Evolutionary conservation across 2,113 vertebrate genomes (phyloP).

Genomic region (Albula glossodonta): DNA sequence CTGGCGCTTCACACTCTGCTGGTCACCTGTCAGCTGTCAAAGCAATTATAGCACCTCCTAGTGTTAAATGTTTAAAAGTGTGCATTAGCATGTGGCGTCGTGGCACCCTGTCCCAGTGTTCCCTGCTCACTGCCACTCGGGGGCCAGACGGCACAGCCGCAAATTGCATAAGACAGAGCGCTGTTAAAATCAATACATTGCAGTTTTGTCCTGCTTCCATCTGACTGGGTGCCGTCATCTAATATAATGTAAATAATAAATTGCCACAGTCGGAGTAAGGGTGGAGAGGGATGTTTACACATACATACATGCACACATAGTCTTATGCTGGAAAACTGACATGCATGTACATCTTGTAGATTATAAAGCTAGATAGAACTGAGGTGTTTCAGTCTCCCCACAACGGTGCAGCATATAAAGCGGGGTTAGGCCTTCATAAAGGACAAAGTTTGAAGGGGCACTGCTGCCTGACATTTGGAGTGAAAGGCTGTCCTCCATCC

Average conservation of each 20-base stretch:
- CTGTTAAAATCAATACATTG: constrained; percentile 60
- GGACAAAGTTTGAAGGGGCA: constrained; percentile 7
- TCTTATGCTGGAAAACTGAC: not conserved
- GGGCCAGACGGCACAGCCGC: not conserved
- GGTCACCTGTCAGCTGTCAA: constrained; percentile 67
- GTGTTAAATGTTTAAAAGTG: constrained; percentile 52
- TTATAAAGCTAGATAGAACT: not conserved
- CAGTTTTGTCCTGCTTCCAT: constrained; percentile 67
- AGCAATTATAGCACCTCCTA: constrained; percentile 65
- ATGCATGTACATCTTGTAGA: not conserved
- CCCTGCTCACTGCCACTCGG: constrained; percentile 45
- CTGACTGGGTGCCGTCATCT: constrained; percentile 58
- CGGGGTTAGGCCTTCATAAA: not conserved
- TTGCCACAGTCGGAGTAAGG: constrained; percentile 51
- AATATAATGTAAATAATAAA: constrained; percentile 72
- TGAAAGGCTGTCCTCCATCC: constrained; percentile 4
- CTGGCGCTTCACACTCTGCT: constrained; percentile 39
- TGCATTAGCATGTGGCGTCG: constrained; percentile 54
- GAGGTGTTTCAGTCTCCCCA: not conserved
- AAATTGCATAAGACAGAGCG: constrained; percentile 41
- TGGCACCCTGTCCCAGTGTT: constrained; percentile 47
- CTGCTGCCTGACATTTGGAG: constrained; percentile 19
- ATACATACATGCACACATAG: constrained; percentile 45
- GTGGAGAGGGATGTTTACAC: constrained; percentile 36
- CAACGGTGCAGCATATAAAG: too few species aligned